These are phyloP conservation scores for Anniella stebbinsi DNA, from an alignment of 2,797 vertebrate species.

Conservation along the genomic window DNA sequence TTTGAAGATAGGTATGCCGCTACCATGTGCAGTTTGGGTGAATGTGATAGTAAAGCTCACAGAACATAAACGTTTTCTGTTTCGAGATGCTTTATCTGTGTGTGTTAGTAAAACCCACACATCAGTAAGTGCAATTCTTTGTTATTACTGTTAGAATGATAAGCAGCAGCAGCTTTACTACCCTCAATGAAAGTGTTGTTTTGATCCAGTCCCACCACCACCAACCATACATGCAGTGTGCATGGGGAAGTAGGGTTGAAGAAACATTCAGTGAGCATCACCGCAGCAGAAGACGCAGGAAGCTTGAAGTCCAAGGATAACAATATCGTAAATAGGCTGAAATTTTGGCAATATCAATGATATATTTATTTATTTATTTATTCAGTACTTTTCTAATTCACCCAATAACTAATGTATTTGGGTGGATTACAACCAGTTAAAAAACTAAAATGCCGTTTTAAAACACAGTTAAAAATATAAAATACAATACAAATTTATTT, in stretches of 20 bases:
- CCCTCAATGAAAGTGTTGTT: background rate
- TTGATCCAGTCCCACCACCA: background rate
- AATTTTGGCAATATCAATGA: background rate
- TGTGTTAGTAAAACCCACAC: background rate
- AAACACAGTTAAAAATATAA: no score
- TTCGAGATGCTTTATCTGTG: background rate
- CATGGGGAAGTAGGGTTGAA: background rate
- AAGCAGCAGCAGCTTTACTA: background rate
- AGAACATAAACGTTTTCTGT: background rate
- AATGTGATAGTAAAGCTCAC: background rate
- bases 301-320: background rate
- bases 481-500: no score
- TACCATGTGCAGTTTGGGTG: background rate
- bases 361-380: no score
- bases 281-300: background rate
- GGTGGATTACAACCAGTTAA: no score
- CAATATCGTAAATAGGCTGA: background rate
- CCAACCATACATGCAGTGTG: no score
- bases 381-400: no score
- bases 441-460: no score
- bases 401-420: no score
- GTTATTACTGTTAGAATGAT: background rate
- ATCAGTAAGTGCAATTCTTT: background rate
- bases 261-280: background rate
- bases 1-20: background rate